phyloP scores from a whole-genome alignment of 2,113 vertebrate species.

The rabbit (Oryctolagus cuniculus) region DNA sequence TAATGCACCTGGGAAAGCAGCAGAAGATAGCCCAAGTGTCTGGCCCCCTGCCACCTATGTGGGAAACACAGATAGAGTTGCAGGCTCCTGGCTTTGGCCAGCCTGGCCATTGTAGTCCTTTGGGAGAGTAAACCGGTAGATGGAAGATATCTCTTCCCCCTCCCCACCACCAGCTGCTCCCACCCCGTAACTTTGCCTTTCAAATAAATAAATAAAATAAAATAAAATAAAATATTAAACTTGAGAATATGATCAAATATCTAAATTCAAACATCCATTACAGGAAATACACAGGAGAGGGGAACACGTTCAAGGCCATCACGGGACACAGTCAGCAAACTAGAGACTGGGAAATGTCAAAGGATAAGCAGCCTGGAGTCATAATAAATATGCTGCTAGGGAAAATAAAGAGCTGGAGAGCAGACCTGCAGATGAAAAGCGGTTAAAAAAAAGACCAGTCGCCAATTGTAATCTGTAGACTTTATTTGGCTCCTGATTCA shows the following conservation, averaged over 20 bases:
- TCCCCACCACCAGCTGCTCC: too few relatives aligned
- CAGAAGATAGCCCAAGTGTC: too few relatives aligned
- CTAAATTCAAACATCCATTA: not conserved
- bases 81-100: too few relatives aligned
- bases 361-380: not conserved
- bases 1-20: too few relatives aligned
- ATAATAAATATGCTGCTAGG: not conserved
- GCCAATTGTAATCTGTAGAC: not conserved
- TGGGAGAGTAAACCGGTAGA: too few relatives aligned
- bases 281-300: not conserved
- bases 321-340: not conserved
- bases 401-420: not conserved
- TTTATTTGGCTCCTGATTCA: constrained; percentile 23
- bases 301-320: not conserved
- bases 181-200: not conserved
- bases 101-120: too few relatives aligned
- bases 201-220: too few relatives aligned
- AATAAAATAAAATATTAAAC: not conserved
- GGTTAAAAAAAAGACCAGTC: not conserved
- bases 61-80: too few relatives aligned
- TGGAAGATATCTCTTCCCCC: too few relatives aligned
- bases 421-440: not conserved
- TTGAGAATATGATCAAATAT: not conserved
- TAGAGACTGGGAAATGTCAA: not conserved
- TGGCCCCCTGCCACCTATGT: too few relatives aligned